Evolutionary conservation across 2,797 vertebrate species (phyloP).

Genomic region (Remorina albescens): DNA sequence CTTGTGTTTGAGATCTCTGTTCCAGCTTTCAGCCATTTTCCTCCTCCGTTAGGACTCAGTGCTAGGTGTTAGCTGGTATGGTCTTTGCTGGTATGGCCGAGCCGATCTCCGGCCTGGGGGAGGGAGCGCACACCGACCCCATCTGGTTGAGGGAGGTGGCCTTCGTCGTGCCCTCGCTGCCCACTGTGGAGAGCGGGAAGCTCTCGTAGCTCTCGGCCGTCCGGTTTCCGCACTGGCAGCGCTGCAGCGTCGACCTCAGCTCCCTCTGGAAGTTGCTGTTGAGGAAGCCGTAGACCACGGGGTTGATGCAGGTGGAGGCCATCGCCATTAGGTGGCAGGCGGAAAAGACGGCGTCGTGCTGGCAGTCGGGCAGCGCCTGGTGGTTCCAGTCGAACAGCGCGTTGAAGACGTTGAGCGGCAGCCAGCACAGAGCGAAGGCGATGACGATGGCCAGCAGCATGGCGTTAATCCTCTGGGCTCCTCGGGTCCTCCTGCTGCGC

Average conservation of each 20-base stretch:
- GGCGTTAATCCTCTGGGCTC: constrained; percentile 81
- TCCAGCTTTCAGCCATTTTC: constrained; percentile 8
- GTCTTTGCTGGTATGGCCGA: constrained; percentile 37
- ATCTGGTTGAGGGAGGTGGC: constrained; percentile 77
- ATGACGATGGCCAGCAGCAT: constrained; percentile 85
- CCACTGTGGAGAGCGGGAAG: constrained; percentile 85
- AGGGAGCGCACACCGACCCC: constrained; percentile 52
- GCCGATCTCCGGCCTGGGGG: constrained; percentile 43
- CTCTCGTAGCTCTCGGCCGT: constrained; percentile 82
- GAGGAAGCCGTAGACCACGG: constrained; percentile 87
- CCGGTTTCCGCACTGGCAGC: constrained; percentile 77
- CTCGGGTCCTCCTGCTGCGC: constrained; percentile 74
- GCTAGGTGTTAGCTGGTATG: constrained; percentile 43
- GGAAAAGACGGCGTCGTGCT: constrained; percentile 87
- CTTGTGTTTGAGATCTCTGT: neutral
- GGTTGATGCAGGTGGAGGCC: constrained; percentile 87
- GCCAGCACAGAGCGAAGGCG: constrained; percentile 86
- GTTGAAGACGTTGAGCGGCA: constrained; percentile 88
- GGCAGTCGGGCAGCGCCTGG: constrained; percentile 83
- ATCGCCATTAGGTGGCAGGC: constrained; percentile 86
- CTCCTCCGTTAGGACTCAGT: too few species aligned
- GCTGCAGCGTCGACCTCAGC: constrained; percentile 79
- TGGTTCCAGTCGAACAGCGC: constrained; percentile 88
- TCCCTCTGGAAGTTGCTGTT: constrained; percentile 89
- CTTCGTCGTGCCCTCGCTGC: constrained; percentile 84